Conservation (phyloP, 2,888 invertebrate genomes). For the Rosalia funebris region DNA sequence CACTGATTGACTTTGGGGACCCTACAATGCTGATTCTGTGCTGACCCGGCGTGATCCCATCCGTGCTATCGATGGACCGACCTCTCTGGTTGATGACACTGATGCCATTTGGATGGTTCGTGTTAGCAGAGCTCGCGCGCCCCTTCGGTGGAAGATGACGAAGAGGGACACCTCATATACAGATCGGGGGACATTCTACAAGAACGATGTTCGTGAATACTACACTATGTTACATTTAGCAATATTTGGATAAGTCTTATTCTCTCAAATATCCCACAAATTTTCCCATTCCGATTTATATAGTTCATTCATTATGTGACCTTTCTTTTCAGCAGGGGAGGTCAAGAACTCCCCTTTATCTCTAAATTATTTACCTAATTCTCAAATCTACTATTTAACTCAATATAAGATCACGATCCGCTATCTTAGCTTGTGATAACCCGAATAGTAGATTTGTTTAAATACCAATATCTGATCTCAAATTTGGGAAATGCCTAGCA, state of each 20-base stretch:
- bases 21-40: constrained; percentile 21
- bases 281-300: constrained; percentile 36
- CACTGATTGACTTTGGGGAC: constrained; percentile 66
- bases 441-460: constrained; percentile 24
- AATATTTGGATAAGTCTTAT: constrained; percentile 58
- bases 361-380: constrained; percentile 20
- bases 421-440: not conserved
- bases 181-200: constrained; percentile 98
- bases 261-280: constrained; percentile 50
- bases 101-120: constrained; percentile 41
- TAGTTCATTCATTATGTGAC: constrained; percentile 38
- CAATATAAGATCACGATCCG: not conserved
- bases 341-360: constrained; percentile 14
- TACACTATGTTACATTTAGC: constrained; percentile 60
- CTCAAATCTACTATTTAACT: constrained; percentile 22
- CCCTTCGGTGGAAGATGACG: constrained; percentile 98
- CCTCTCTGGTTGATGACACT: constrained; percentile 56
- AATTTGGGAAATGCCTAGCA: constrained; percentile 20
- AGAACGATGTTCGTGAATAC: constrained; percentile 98
- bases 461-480: not conserved
- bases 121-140: constrained; percentile 80
- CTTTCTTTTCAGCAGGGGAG: constrained; percentile 53
- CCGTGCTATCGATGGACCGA: constrained; percentile 18
- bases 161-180: constrained; percentile 99
- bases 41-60: constrained; percentile 23